phyloP scores from a whole-genome alignment of 1,140 invertebrate species.

The Formica exsecta region DNA sequence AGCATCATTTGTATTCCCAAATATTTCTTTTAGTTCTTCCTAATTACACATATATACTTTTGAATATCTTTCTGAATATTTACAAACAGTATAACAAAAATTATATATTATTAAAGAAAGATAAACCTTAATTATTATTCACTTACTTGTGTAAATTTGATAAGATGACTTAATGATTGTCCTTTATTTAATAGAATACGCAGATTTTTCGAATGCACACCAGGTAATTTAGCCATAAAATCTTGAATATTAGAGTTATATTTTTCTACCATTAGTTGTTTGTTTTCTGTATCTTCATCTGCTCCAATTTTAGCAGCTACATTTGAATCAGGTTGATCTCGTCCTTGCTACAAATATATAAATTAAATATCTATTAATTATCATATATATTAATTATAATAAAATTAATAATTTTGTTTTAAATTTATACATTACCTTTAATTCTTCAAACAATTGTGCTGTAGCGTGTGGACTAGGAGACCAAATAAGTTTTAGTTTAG shows the following conservation, averaged over 20 bases:
- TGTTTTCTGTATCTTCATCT: conserved; percentile 88
- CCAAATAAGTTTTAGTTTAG: conserved; percentile 96
- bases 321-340: conserved; percentile 91
- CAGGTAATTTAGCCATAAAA: conserved; percentile 96
- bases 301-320: conserved; percentile 90
- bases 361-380: conserved; percentile 7
- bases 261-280: conserved; percentile 88
- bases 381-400: too few relatives aligned
- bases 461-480: conserved; percentile 97
- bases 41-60: conserved; percentile 78
- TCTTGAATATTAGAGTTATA: conserved; percentile 94
- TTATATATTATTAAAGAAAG: conserved; percentile 34
- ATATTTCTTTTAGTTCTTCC: conserved; percentile 89
- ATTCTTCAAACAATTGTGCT: conserved; percentile 97
- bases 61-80: conserved; percentile 27
- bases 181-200: conserved; percentile 92
- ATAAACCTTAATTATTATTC: neutral
- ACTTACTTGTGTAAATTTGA: conserved; percentile 87
- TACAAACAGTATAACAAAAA: conserved; percentile 13
- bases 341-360: conserved; percentile 88
- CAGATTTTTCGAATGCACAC: conserved; percentile 95
- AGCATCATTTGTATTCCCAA: conserved; percentile 90
- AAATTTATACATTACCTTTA: conserved; percentile 87
- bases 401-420: conserved; percentile 5
- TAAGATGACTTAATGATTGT: conserved; percentile 90